phyloP scores from a whole-genome alignment of 1,140 invertebrate genomes.

The Bombus pascuorum region DNA sequence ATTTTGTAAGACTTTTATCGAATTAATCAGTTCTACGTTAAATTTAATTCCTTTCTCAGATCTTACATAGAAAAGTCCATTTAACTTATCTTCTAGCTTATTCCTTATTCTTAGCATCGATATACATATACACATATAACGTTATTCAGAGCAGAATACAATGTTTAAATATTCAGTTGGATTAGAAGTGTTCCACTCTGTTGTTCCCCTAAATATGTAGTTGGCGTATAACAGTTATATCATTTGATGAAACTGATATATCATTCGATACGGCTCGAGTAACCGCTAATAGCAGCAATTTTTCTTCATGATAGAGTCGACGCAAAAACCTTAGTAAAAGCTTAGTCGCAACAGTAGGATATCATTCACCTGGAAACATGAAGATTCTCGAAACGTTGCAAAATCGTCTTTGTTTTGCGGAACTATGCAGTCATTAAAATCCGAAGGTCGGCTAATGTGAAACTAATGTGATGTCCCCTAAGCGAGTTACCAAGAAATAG shows the following conservation, averaged over 20 bases:
- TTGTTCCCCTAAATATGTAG: neutral
- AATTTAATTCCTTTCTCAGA: neutral
- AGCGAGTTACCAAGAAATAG: neutral
- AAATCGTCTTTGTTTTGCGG: neutral
- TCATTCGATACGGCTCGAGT: neutral
- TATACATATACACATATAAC: neutral
- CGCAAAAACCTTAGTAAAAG: too few relatives aligned
- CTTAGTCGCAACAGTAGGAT: neutral
- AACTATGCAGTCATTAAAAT: slow-evolving; percentile 7
- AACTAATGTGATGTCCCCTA: slow-evolving; percentile 20
- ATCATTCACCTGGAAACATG: neutral
- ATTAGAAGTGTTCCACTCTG: neutral
- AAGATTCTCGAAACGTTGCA: neutral
- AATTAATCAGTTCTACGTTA: neutral
- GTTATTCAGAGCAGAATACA: neutral
- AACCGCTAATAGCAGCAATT: neutral
- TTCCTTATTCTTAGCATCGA: neutral
- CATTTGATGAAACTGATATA: neutral
- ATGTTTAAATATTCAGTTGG: neutral
- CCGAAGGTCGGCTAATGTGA: slow-evolving; percentile 8
- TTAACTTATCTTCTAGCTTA: neutral
- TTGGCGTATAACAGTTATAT: neutral
- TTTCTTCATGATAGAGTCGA: neutral
- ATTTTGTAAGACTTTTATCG: slow-evolving; percentile 23
- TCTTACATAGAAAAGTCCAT: neutral